Percentiles rank a stretch among this genome's conserved stretches.
These are phyloP conservation scores for Podarcis muralis DNA, from an alignment of 2,113 vertebrate genomes.

Conservation along the genomic window DNA sequence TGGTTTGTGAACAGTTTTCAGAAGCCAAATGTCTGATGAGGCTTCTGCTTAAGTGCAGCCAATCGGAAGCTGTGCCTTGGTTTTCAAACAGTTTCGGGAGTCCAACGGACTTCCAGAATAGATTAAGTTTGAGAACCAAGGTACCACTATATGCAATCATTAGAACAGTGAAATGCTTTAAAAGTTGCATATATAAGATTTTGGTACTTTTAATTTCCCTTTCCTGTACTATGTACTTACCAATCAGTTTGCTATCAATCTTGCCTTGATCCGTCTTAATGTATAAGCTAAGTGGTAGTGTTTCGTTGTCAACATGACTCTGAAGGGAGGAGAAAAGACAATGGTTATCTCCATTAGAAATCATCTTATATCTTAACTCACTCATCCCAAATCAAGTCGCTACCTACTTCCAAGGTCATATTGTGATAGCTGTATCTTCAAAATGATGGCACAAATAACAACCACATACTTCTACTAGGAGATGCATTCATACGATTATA, in stretches of 20 bases:
- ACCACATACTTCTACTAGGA: too few species aligned
- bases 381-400: not conserved
- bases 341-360: not conserved
- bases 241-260: constrained; percentile 92
- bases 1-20: too few species aligned
- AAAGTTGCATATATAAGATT: constrained; percentile 14
- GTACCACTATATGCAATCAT: not conserved
- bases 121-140: too few species aligned
- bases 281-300: constrained; percentile 84
- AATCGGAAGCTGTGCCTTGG: too few species aligned
- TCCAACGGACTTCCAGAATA: too few species aligned
- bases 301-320: constrained; percentile 86
- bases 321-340: constrained; percentile 53
- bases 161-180: not conserved
- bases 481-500: not conserved
- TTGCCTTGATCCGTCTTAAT: constrained; percentile 81
- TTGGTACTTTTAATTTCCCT: constrained; percentile 28
- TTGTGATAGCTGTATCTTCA: not conserved
- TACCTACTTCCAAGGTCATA: not conserved
- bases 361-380: not conserved
- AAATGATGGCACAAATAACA: not conserved
- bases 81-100: too few species aligned
- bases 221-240: constrained; percentile 71
- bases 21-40: too few species aligned
- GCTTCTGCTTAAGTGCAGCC: too few species aligned